Base-by-base conservation (phyloP, 2,113 vertebrate species). In the Aramus guarauna region DNA sequence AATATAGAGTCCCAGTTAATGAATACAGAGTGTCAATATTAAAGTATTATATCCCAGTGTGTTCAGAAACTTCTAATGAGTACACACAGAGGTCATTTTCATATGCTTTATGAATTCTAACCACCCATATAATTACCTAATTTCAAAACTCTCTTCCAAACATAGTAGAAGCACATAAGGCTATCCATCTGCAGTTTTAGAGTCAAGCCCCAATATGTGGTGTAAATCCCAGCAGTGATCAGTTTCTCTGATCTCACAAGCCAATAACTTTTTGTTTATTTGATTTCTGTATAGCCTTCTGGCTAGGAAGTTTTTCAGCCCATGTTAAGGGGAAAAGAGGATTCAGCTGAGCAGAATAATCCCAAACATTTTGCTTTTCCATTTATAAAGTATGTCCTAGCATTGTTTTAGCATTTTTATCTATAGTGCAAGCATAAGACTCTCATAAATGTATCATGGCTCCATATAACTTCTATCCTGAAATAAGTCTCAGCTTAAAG, bases 221-320 rank as follows among this genome's bases (percentile, higher is more conserved):
- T 75, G 23, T 85, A 84, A 92, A 89, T 95, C 90, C 59, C 47
- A 74, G 34, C 3, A 82, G 27, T 53, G 68, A 90, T 93, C 53
- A 41, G 37, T 69, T 96, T 93, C 90, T 85, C 80, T 88, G 24
- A 53, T 91, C 68, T 97, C 92, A 92, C 76, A 89, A 89, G 66
- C 68, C 36, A 53, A 12, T 36, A 95, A 37, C 37, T 85, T 95
- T 90, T 73, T 89, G 12, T 60, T 96, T 56, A 39, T 15, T 76
- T 34, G 76, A 55, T 78, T 88, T 85, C 23, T 74, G 8, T 73
- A 41, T 58, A 86, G 29, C n/a, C 30, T 62, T 55, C 72, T 77
- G 16, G 34, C 43, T 82, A 75, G n/a, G 52, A 96, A 74, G 43
- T 43, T 92, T 91, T 85, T 92, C 84, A 95, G 14, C 15, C n/a